Evolutionary conservation across 2,113 vertebrate species (phyloP), one percentile per base, ranked within the genome.

Genomic region (Anser cygnoides): DNA sequence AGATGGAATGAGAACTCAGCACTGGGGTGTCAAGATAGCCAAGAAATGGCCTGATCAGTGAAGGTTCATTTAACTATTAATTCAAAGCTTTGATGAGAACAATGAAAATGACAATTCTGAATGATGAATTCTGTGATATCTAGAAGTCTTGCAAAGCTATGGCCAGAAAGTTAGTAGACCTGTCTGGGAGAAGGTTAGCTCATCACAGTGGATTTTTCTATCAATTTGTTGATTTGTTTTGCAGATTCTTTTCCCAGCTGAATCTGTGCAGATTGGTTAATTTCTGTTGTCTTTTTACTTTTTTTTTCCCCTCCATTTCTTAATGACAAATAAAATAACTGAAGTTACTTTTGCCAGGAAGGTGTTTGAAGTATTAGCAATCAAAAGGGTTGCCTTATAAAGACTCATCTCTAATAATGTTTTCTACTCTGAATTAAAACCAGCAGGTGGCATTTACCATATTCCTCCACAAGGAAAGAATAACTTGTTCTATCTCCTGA

Each of bases 381-480:
- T 19, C 10, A 29, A 66, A 77, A 78, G 9, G 2, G 3, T 58
- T 71, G 28, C 37, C 43, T 74, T 21, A 33, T 41, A 63, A 13
- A 23, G 4, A 3, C 4, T 81, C 21, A 59, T 57, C 2, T 67
- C n/a, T 76, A 90, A 44, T 43, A 43, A 37, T 3, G 3, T 67
- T 70, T 84, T 75, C 63, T 54, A 73, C 23, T 33, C 13, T 14
- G 25, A 87, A 22, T 43, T 66, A 85, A 80, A 75, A 25, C 11
- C 13, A 52, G 6, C 0, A 1, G 28, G 22, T 74, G 17, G 3
- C 37, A 46, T 55, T 97, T 97, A 98, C 98, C 97, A 2, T 98
- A 97, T 88, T 98, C 89, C 9, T 97, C 82, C 74, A 97, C 97
- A 67, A 87, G 72, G 73, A 98, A 97, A 5, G 62, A 93, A 11